Conservation (phyloP, 2,888 invertebrate genomes). For the Leptura quadrifasciata region DNA sequence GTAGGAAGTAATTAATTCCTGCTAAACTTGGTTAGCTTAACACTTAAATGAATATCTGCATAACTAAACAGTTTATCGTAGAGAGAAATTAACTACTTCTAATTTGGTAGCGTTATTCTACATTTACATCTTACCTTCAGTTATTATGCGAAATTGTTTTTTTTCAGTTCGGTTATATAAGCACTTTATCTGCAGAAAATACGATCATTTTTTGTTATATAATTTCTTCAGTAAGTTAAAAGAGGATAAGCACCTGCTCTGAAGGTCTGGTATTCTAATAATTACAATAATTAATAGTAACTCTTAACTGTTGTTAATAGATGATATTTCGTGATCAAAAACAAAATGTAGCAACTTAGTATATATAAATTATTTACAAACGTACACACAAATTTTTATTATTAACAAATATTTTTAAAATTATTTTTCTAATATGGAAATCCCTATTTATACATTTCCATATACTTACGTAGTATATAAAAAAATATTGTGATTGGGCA, state of each 20-base stretch:
- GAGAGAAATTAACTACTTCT: conserved; percentile 23
- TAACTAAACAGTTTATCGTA: conserved; percentile 1
- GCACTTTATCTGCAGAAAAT: background rate
- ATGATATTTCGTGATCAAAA: too few relatives aligned
- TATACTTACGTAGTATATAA: too few relatives aligned
- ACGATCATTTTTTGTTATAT: background rate
- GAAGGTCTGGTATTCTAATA: too few relatives aligned
- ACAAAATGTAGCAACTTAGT: too few relatives aligned
- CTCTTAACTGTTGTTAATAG: too few relatives aligned
- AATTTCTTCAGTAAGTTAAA: background rate
- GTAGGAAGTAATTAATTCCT: conserved; percentile 27
- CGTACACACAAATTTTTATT: too few relatives aligned
- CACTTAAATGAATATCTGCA: conserved; percentile 25
- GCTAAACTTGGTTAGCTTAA: conserved; percentile 31
- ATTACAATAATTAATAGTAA: too few relatives aligned
- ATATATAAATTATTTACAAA: too few relatives aligned
- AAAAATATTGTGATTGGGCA: too few relatives aligned
- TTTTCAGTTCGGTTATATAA: conserved; percentile 1
- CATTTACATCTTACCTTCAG: background rate
- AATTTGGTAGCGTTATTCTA: background rate
- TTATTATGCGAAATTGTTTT: conserved; percentile 2
- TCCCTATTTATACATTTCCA: too few relatives aligned
- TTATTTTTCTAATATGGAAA: too few relatives aligned
- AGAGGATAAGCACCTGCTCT: background rate
- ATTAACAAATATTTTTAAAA: too few relatives aligned